phyloP scores from a whole-genome alignment of 2,797 vertebrate species.

The Crocidura indochinensis region DNA sequence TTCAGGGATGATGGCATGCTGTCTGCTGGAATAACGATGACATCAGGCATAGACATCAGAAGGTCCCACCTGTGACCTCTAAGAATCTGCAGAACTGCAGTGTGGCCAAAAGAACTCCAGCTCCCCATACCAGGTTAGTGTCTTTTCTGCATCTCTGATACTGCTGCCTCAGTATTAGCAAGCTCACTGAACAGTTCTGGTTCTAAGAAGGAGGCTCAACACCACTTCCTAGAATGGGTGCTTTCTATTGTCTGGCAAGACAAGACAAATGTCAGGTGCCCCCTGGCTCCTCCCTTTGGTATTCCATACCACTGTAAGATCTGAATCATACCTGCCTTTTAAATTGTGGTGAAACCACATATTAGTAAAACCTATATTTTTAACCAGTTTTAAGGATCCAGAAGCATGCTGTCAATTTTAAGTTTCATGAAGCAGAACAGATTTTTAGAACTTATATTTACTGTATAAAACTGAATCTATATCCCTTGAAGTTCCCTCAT shows the following conservation, averaged over 20 bases:
- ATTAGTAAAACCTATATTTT: neutral
- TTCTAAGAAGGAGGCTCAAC: neutral
- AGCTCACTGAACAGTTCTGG: neutral
- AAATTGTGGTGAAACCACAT: neutral
- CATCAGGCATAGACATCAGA: neutral
- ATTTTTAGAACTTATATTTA: neutral
- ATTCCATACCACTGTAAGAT: neutral
- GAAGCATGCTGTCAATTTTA: neutral
- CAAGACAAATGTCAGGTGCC: neutral
- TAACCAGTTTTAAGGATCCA: neutral
- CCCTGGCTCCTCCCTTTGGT: neutral
- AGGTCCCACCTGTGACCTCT: slow-evolving; percentile 2
- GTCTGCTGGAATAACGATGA: neutral
- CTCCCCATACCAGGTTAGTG: neutral
- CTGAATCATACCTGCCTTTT: neutral
- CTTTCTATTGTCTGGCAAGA: neutral
- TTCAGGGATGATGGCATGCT: neutral
- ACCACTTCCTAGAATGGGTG: neutral
- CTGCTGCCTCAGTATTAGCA: neutral
- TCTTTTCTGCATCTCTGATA: too few relatives aligned
- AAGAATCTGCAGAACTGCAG: neutral
- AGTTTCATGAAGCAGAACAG: neutral
- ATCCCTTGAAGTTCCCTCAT: neutral
- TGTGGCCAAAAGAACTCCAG: neutral
- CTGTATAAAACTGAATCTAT: neutral